Conservation (phyloP, 2,113 vertebrate species). For the Thryonomys swinderianus region DNA sequence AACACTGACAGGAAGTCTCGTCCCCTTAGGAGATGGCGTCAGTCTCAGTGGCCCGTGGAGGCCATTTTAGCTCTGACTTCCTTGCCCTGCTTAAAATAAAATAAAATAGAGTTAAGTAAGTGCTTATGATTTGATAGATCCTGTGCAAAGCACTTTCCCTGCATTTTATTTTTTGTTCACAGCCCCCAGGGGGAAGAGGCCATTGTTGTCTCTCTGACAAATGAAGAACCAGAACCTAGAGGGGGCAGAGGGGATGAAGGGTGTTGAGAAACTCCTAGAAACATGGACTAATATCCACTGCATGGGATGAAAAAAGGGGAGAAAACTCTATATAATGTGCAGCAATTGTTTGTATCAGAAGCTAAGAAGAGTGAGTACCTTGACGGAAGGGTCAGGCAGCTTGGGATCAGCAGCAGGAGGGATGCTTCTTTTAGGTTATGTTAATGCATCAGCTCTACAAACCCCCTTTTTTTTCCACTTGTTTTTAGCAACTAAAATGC, state of each 20-base stretch:
- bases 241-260: not conserved
- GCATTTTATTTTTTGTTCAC: not conserved
- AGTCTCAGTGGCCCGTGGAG: not conserved
- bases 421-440: not conserved
- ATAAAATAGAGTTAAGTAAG: not conserved
- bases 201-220: not conserved
- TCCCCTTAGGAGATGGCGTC: fast-evolving
- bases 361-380: fast-evolving
- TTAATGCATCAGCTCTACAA: not conserved
- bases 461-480: not conserved
- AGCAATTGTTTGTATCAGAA: not conserved
- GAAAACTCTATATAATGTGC: fast-evolving
- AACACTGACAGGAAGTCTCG: not conserved
- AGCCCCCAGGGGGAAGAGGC: not conserved
- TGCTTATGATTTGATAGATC: not conserved
- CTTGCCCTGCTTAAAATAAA: not conserved
- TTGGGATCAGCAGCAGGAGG: not conserved
- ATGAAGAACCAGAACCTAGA: not conserved
- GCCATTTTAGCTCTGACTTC: not conserved
- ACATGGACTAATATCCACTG: not conserved
- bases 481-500: not conserved
- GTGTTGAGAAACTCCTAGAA: not conserved
- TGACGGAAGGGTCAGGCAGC: not conserved
- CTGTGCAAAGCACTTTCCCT: not conserved
- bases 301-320: not conserved